Evolutionary conservation across 2,113 vertebrate species (phyloP).

Genomic region (Fulica atra): DNA sequence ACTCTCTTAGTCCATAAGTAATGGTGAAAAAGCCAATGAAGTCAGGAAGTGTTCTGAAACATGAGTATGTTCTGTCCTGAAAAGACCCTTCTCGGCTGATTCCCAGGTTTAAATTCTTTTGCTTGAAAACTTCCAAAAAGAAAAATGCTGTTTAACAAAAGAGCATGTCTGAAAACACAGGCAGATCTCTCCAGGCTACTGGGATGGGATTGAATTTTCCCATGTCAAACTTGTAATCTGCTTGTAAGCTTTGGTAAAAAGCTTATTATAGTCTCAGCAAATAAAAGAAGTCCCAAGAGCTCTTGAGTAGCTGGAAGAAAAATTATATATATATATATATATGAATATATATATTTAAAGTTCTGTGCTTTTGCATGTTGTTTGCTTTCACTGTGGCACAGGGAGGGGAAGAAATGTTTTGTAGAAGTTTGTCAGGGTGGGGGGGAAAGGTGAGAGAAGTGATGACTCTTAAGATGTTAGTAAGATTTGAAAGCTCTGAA

Average conservation of each 20-base stretch:
- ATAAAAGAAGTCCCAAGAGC: neutral
- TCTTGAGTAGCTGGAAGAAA: neutral
- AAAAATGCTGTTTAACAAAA: neutral
- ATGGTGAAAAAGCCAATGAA: neutral
- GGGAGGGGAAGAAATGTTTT: neutral
- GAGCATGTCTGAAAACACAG: neutral
- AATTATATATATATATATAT: neutral
- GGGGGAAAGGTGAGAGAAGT: neutral
- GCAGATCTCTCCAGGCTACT: neutral
- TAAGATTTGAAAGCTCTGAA: neutral
- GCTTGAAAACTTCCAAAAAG: neutral
- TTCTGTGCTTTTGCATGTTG: neutral
- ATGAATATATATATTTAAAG: neutral
- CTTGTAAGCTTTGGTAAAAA: constrained; percentile 3
- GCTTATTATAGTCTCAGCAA: neutral
- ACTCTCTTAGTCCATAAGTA: neutral
- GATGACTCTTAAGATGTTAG: neutral
- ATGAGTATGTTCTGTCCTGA: neutral
- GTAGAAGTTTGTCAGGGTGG: neutral
- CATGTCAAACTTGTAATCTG: neutral
- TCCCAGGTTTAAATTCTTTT: neutral
- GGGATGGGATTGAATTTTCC: neutral
- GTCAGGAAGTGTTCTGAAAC: neutral
- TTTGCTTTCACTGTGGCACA: neutral
- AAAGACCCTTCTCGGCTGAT: neutral